Percentiles rank a stretch among this genome's conserved stretches.
These are phyloP conservation scores for Ictalurus punctatus DNA, from an alignment of 2,113 vertebrate genomes.

Conservation along the genomic window DNA sequence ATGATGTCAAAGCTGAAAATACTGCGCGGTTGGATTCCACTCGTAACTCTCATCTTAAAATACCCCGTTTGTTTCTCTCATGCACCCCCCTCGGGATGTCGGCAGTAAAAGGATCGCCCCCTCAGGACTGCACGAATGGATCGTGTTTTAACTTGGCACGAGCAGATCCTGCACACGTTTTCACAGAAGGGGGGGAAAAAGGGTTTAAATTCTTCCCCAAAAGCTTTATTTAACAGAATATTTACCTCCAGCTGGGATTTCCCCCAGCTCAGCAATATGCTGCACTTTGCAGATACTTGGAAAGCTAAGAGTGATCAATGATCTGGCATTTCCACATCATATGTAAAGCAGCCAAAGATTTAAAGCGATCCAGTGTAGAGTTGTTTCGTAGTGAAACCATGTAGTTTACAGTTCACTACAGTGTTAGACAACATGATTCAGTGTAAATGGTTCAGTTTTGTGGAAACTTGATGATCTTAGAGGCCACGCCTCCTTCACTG, in stretches of 20 bases:
- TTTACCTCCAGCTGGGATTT: neutral
- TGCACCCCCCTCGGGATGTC: constrained; percentile 47
- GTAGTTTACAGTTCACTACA: neutral
- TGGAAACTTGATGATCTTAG: neutral
- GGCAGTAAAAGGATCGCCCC: constrained; percentile 49
- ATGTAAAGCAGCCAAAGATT: neutral
- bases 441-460: neutral
- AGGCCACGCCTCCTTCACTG: neutral
- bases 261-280: neutral
- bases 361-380: neutral
- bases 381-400: neutral
- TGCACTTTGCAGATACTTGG: neutral
- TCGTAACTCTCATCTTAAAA: constrained; percentile 63
- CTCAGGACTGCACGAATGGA: constrained; percentile 50
- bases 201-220: neutral
- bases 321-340: neutral
- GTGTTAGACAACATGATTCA: neutral
- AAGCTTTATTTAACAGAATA: neutral
- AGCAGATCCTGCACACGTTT: neutral
- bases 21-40: constrained; percentile 47
- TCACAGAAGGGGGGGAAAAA: neutral
- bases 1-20: constrained; percentile 33
- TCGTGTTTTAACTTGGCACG: constrained; percentile 37
- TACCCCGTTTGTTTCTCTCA: constrained; percentile 60
- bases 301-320: neutral